Evolutionary conservation across 2,113 vertebrate species (phyloP).

Genomic region (Cebidichthys violaceus): DNA sequence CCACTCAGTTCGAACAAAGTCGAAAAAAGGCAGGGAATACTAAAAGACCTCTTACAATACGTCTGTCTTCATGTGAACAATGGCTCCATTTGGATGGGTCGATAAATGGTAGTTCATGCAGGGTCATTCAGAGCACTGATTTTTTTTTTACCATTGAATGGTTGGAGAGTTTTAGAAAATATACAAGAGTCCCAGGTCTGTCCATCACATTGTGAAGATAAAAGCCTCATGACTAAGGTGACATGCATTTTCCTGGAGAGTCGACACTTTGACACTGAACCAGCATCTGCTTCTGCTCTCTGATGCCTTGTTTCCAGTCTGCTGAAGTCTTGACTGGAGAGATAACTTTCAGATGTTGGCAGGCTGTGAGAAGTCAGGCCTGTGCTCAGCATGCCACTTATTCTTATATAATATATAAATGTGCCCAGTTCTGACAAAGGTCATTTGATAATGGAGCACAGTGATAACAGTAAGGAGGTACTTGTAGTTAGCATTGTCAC

Average conservation of each 20-base stretch:
- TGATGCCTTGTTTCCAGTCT: constrained; percentile 1
- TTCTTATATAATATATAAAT: constrained; percentile 46
- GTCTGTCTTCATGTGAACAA: constrained; percentile 56
- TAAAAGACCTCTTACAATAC: constrained; percentile 54
- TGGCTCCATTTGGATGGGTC: constrained; percentile 64
- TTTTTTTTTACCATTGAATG: constrained; percentile 17
- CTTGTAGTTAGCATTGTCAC: constrained; percentile 9
- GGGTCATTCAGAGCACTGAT: constrained; percentile 8
- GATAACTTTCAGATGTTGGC: constrained; percentile 34
- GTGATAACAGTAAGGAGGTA: neutral
- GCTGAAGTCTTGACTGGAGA: constrained; percentile 13
- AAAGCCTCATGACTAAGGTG: constrained; percentile 46
- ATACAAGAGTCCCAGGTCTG: neutral
- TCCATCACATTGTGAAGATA: constrained; percentile 37
- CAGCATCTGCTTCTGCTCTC: constrained; percentile 23
- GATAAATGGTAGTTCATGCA: constrained; percentile 40
- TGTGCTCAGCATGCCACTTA: constrained; percentile 22
- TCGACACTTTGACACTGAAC: constrained; percentile 40
- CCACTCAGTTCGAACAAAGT: constrained; percentile 49
- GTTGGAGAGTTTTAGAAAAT: constrained; percentile 18
- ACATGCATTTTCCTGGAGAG: constrained; percentile 30
- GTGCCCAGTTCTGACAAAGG: constrained; percentile 44
- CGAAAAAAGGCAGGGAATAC: constrained; percentile 47
- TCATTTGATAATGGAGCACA: constrained; percentile 29
- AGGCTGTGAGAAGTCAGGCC: constrained; percentile 48